Base-by-base conservation (phyloP, 2,113 vertebrate species). In the Siniperca knerii region DNA sequence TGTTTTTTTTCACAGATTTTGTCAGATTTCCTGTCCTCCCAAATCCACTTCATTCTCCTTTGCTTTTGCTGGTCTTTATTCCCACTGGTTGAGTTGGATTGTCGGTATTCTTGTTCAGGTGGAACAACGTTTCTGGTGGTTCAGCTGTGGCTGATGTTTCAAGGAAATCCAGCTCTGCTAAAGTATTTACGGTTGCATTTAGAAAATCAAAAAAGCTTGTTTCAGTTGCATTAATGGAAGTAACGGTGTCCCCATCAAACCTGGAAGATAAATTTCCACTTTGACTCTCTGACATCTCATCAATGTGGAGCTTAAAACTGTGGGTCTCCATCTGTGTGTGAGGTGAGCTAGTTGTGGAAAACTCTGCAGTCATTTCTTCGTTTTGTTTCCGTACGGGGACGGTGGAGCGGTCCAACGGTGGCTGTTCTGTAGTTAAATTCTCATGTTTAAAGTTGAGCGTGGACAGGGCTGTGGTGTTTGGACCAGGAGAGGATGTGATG, bases 1-100 rank as follows among this genome's bases (percentile, higher is more conserved):
- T 33, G 2, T 48, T 21, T 25, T 25, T 55, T 55, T 48, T 25
- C 48, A 55, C 12, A 46, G 2, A 46, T 29, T 25, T 42, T 61
- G 9, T 80, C 12, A 16, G 13, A 2, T 37, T 77, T 65, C 40
- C 65, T 75, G 2, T 58, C 6, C 20, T 21, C 9, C 75, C 55
- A 86, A 52, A 69, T 75, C 72, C 37, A 86, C 55, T 64, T 62
- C 12, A 52, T n/a, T 48, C 48, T 61, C 15, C 8, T 50, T 16
- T 60, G 33, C 12, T 54, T 55, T 48, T 44, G 54, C 60, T 35
- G 46, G 21, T 64, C n/a, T 73, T 52, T 23, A 57, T 42, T 55
- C 10, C 40, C 18, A 21, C 1, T 35, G 37, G 72, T 60, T 50
- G 58, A 76, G 69, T 66, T 81, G 23, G 84, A 37, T 37, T 77